Conservation (phyloP, 1,140 invertebrate genomes). For the Calosoma granatense region DNA sequence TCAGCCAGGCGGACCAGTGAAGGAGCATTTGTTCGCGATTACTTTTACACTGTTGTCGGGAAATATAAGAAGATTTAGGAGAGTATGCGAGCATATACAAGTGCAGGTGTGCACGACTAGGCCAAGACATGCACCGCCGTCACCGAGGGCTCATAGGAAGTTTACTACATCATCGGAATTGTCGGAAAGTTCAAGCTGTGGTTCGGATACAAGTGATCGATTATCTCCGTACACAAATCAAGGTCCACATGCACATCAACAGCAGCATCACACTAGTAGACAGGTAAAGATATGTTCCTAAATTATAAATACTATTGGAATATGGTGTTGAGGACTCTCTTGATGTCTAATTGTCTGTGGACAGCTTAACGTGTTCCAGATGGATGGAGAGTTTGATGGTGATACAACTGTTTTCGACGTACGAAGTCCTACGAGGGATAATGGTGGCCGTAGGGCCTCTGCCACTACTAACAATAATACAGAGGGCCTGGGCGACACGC, state of each 20-base stretch:
- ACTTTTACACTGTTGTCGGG: constrained; percentile 94
- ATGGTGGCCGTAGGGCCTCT: constrained; percentile 26
- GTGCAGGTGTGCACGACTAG: constrained; percentile 65
- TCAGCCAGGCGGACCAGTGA: constrained; percentile 53
- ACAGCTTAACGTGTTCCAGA: constrained; percentile 32
- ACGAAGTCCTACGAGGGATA: constrained; percentile 34
- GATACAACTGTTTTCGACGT: constrained; percentile 50
- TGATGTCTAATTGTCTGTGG: constrained; percentile 17
- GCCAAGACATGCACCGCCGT: constrained; percentile 55
- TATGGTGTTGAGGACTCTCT: no score
- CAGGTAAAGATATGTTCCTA: constrained; percentile 7
- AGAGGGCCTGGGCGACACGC: constrained; percentile 15
- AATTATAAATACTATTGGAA: not conserved
- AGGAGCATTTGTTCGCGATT: constrained; percentile 82
- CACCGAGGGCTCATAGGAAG: constrained; percentile 56
- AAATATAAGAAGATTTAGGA: constrained; percentile 86
- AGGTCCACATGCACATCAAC: constrained; percentile 34
- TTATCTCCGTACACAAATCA: constrained; percentile 51
- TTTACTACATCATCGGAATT: constrained; percentile 49
- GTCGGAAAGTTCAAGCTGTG: constrained; percentile 71
- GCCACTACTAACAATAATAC: constrained; percentile 38
- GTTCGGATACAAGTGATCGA: constrained; percentile 70
- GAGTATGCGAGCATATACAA: constrained; percentile 95
- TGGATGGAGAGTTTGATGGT: constrained; percentile 45
- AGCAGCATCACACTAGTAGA: not conserved